Evolutionary conservation across 2,888 invertebrate genomes (phyloP).

Genomic region (Phengaris arion): DNA sequence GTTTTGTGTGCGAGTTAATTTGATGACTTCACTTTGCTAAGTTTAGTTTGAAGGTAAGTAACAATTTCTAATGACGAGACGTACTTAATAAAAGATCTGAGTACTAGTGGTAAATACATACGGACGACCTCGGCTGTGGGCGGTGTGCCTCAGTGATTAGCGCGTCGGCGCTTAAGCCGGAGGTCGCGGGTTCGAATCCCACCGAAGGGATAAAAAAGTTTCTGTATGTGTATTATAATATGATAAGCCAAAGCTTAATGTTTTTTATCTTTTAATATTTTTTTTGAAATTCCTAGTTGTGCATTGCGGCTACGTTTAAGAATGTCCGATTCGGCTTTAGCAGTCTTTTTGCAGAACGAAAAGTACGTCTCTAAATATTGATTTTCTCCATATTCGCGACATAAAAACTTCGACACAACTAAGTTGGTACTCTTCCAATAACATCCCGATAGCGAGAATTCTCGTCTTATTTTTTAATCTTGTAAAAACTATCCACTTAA

Average conservation of each 20-base stretch:
- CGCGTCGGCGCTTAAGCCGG: too few relatives aligned
- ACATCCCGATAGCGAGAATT: background rate
- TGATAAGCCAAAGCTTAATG: too few relatives aligned
- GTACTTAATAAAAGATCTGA: too few relatives aligned
- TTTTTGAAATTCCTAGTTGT: background rate
- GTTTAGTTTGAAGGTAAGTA: background rate
- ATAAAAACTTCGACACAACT: background rate
- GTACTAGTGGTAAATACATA: too few relatives aligned
- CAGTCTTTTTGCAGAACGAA: background rate
- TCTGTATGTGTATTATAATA: too few relatives aligned
- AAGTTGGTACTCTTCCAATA: slow-evolving; percentile 13
- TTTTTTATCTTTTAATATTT: too few relatives aligned
- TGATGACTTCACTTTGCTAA: background rate
- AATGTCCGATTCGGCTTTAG: background rate
- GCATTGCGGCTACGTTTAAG: background rate
- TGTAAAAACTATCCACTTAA: slow-evolving; percentile 1
- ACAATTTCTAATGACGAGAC: too few relatives aligned
- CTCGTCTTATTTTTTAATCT: slow-evolving; percentile 1
- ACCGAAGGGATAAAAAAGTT: too few relatives aligned
- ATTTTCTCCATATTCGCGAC: background rate
- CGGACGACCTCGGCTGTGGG: too few relatives aligned
- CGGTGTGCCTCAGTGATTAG: too few relatives aligned
- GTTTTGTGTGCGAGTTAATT: background rate
- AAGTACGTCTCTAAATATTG: background rate
- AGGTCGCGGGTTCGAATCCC: too few relatives aligned